A percentile compares a stretch with the other conserved stretches of the same genome.
phyloP scores from a whole-genome alignment of 2,888 invertebrate species.

The Periphyllus acericola region DNA sequence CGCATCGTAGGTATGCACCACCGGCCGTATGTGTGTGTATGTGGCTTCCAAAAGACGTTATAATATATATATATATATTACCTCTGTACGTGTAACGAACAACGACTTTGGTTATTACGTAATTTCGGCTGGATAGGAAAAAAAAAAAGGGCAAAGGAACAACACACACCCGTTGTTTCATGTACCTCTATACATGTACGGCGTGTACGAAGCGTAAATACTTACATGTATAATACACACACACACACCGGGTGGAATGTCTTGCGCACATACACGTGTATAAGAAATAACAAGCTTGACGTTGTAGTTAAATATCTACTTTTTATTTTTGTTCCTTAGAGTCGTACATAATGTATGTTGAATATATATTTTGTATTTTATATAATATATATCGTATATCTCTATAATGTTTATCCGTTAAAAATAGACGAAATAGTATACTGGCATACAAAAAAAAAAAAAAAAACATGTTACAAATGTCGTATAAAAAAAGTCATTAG shows the following conservation, averaged over 20 bases:
- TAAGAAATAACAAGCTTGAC: no score
- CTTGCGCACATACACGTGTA: background rate
- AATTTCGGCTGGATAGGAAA: constrained; percentile 9
- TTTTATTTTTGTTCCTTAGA: no score
- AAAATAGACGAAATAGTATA: background rate
- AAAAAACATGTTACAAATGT: background rate
- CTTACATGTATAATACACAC: background rate
- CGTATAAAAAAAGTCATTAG: background rate
- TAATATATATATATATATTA: no score
- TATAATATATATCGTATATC: no score
- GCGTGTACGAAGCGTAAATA: background rate
- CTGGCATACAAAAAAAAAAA: background rate
- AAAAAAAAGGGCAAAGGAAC: constrained; percentile 1
- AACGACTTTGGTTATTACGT: constrained; percentile 11
- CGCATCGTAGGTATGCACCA: background rate
- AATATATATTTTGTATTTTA: no score
- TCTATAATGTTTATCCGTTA: background rate
- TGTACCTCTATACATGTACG: background rate
- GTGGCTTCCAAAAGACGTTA: constrained; percentile 38
- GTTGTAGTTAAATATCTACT: no score
- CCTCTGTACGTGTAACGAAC: background rate
- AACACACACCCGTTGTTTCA: constrained; percentile 29
- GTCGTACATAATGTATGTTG: no score
- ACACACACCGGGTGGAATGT: background rate
- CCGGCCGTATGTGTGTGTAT: background rate